These are phyloP conservation scores for Epinotia ramella DNA, from an alignment of 2,888 invertebrate genomes.

Conservation along the genomic window DNA sequence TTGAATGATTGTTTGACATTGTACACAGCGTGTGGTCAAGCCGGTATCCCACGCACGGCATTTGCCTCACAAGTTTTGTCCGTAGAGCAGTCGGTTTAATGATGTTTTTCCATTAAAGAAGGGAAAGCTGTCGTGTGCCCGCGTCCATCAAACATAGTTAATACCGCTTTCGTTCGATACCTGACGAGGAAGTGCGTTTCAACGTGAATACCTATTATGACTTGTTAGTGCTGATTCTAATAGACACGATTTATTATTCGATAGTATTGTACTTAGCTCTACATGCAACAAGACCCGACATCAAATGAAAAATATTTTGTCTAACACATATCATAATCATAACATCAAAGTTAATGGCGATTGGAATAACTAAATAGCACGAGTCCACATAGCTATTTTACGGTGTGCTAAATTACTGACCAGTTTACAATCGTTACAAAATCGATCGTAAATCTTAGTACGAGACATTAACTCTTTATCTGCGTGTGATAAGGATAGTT, in stretches of 20 bases:
- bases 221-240: conserved; percentile 26
- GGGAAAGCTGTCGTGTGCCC: conserved; percentile 79
- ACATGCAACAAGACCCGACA: no score
- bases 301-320: neutral
- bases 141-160: conserved; percentile 77
- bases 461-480: neutral
- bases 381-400: neutral
- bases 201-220: conserved; percentile 52
- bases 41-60: conserved; percentile 59
- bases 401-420: neutral
- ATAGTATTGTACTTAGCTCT: neutral
- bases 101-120: conserved; percentile 79
- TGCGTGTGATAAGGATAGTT: conserved; percentile 1
- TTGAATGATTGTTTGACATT: conserved; percentile 36
- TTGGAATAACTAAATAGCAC: neutral
- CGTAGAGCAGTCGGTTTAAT: conserved; percentile 69
- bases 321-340: neutral
- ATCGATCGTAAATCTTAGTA: neutral
- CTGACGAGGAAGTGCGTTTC: conserved; percentile 72
- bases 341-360: neutral
- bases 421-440: neutral
- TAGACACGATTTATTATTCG: conserved; percentile 3
- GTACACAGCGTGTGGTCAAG: conserved; percentile 59
- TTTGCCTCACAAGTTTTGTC: conserved; percentile 69
- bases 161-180: conserved; percentile 80